Conservation (phyloP, 2,888 invertebrate species). For the Tenthredo mesomela region DNA sequence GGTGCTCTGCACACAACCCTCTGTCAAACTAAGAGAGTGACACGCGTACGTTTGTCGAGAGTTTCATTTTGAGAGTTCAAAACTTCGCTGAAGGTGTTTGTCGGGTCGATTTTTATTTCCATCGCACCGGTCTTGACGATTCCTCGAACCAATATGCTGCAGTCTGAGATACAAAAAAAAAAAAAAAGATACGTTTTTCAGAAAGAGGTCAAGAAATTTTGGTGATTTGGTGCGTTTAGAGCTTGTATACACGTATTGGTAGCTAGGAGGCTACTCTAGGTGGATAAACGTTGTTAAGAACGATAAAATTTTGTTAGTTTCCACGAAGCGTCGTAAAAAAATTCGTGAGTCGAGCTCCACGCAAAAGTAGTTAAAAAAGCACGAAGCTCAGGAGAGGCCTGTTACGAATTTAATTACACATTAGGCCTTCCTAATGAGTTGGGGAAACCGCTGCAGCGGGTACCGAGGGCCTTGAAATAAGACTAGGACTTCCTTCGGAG, state of each 20-base stretch:
- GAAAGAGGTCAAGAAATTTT: background rate
- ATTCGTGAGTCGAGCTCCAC: constrained; percentile 10
- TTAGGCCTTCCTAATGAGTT: constrained; percentile 67
- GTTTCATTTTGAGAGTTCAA: background rate
- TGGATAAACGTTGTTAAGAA: background rate
- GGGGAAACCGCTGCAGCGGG: constrained; percentile 56
- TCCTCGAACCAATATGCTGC: no score
- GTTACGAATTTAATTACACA: constrained; percentile 66
- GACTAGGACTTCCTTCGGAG: background rate
- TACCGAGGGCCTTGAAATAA: constrained; percentile 25
- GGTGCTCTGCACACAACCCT: constrained; percentile 58
- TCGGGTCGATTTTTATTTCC: background rate
- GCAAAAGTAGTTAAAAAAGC: constrained; percentile 34
- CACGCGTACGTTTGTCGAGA: constrained; percentile 21
- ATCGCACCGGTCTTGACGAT: no score
- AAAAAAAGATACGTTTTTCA: background rate
- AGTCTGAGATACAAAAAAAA: no score
- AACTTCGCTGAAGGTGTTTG: background rate
- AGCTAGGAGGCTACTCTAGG: background rate
- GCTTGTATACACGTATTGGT: background rate
- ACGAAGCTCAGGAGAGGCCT: constrained; percentile 56
- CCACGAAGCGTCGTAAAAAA: constrained; percentile 43
- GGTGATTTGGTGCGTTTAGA: background rate
- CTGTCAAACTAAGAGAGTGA: constrained; percentile 14
- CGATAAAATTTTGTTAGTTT: constrained; percentile 26